phyloP scores from a whole-genome alignment of 1,140 invertebrate genomes.

The Lepidurus apus region DNA sequence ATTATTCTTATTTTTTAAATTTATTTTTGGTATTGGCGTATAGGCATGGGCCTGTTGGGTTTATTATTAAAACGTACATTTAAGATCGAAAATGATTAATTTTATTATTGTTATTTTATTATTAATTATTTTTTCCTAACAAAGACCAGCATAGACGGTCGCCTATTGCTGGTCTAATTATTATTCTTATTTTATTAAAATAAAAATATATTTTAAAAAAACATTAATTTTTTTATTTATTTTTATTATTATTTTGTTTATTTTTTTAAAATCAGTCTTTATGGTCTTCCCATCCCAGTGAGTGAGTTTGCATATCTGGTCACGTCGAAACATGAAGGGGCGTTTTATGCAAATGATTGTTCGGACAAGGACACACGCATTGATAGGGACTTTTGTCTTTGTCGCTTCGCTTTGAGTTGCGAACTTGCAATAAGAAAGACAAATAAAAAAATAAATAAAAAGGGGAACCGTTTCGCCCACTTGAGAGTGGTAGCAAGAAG shows the following conservation, averaged over 20 bases:
- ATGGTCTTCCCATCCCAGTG: too few species aligned
- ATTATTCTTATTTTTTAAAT: background rate
- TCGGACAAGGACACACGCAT: background rate
- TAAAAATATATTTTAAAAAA: too few species aligned
- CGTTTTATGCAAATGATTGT: background rate
- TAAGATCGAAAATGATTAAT: too few species aligned
- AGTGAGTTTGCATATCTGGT: background rate
- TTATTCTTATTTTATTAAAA: too few species aligned
- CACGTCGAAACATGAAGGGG: background rate
- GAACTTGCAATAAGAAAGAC: background rate
- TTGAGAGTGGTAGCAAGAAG: background rate
- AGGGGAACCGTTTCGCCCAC: background rate
- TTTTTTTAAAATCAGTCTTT: too few species aligned
- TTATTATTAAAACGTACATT: too few species aligned
- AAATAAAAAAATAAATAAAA: background rate
- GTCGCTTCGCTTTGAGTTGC: background rate
- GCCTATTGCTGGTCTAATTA: too few species aligned
- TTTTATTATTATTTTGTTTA: too few species aligned
- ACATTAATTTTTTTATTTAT: too few species aligned
- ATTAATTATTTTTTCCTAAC: too few species aligned
- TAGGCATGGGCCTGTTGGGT: background rate
- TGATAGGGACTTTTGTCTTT: background rate
- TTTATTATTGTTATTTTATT: too few species aligned
- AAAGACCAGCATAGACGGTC: too few species aligned
- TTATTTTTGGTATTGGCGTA: background rate